phyloP scores from a whole-genome alignment of 2,888 invertebrate genomes.

The Nemapogon koenigi region DNA sequence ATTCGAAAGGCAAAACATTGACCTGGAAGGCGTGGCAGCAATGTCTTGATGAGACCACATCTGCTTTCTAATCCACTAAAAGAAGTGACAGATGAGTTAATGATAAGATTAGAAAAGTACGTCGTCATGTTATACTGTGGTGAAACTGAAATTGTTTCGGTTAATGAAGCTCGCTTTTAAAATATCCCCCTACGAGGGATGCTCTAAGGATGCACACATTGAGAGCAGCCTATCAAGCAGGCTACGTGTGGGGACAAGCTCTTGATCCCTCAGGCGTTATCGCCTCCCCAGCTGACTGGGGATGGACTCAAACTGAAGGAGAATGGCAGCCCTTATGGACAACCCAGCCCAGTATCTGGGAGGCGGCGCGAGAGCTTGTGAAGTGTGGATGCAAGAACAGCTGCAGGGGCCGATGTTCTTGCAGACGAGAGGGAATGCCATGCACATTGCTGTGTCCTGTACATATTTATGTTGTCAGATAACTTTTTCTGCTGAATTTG shows the following conservation, averaged over 20 bases:
- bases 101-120: too few species aligned
- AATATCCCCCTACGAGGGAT: constrained; percentile 2
- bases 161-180: neutral
- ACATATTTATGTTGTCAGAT: constrained; percentile 7
- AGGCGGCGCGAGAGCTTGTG: constrained; percentile 10
- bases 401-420: constrained; percentile 11
- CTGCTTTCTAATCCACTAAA: neutral
- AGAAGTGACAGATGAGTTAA: neutral
- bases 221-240: constrained; percentile 10
- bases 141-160: constrained; percentile 2
- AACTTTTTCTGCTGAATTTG: neutral
- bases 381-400: constrained; percentile 11
- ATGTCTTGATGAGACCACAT: neutral
- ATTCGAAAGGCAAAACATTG: constrained; percentile 11
- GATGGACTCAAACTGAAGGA: constrained; percentile 12
- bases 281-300: constrained; percentile 13
- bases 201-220: constrained; percentile 1
- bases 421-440: constrained; percentile 10
- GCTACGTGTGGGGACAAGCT: constrained; percentile 11
- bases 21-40: constrained; percentile 12
- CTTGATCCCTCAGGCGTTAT: constrained; percentile 9
- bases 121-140: neutral
- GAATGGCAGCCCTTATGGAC: constrained; percentile 8
- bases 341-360: constrained; percentile 11
- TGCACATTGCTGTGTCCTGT: constrained; percentile 9